Conservation (phyloP, 1,140 invertebrate genomes). For the Subanguina moxae region DNA sequence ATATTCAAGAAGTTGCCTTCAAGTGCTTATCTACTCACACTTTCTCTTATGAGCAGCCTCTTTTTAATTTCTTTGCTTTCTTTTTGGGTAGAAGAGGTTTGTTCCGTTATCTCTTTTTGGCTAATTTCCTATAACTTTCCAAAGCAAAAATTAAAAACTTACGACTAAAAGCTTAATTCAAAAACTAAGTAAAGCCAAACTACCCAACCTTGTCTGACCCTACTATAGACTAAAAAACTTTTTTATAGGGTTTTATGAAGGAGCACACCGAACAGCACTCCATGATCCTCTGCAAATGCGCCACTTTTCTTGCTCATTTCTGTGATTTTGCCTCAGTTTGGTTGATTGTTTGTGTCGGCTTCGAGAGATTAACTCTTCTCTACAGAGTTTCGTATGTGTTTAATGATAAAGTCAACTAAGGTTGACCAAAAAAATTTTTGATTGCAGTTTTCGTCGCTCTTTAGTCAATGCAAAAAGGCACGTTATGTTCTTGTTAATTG, state of each 20-base stretch:
- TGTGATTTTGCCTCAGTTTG: slow-evolving; percentile 53
- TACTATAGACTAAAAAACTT: background rate
- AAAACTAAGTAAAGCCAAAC: background rate
- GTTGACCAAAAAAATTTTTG: background rate
- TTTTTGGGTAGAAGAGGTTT: slow-evolving; percentile 56
- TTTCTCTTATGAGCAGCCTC: slow-evolving; percentile 45
- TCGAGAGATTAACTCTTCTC: slow-evolving; percentile 46
- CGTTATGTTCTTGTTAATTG: slow-evolving; percentile 37
- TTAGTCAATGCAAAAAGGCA: slow-evolving; percentile 43
- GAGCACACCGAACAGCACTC: slow-evolving; percentile 44
- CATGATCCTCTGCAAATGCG: slow-evolving; percentile 42
- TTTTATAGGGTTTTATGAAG: slow-evolving; percentile 47
- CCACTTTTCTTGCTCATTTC: slow-evolving; percentile 48
- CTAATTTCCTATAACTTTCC: background rate
- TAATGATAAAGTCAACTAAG: background rate
- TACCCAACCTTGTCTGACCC: background rate
- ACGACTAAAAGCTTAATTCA: background rate
- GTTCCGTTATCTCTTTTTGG: too few relatives aligned
- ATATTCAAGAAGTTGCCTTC: slow-evolving; percentile 51
- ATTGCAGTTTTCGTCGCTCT: slow-evolving; percentile 45
- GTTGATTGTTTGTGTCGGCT: slow-evolving; percentile 52
- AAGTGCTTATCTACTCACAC: slow-evolving; percentile 44
- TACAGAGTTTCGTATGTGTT: slow-evolving; percentile 40
- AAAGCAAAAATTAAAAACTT: slow-evolving; percentile 11
- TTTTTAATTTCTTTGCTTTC: slow-evolving; percentile 52